These are phyloP conservation scores for Cepphus grylle DNA, from an alignment of 2,113 vertebrate species.

Conservation along the genomic window DNA sequence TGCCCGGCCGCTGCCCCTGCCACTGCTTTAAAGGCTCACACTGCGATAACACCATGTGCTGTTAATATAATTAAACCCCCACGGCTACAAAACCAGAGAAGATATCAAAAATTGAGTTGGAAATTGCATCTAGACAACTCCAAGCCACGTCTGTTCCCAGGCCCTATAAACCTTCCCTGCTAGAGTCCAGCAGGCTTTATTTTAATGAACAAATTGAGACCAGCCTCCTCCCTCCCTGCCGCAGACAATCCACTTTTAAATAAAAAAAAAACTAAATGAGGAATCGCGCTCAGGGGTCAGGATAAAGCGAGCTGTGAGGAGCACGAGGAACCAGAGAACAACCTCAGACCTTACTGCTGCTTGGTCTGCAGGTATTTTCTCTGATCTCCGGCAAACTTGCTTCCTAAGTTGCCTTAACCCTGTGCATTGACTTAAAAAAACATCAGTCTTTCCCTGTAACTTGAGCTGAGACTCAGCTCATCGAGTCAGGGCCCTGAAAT, in stretches of 20 bases:
- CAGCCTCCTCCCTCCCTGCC: background rate
- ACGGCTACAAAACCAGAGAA: background rate
- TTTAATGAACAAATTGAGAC: background rate
- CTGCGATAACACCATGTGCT: background rate
- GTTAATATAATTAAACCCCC: background rate
- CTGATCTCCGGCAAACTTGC: background rate
- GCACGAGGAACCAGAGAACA: background rate
- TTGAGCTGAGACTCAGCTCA: slow-evolving; percentile 75
- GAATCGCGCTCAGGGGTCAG: background rate
- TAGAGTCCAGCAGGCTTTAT: background rate
- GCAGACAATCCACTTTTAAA: background rate
- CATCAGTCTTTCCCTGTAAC: slow-evolving; percentile 62
- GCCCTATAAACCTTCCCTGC: background rate
- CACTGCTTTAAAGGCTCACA: fast-evolving
- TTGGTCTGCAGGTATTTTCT: background rate
- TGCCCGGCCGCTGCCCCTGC: background rate
- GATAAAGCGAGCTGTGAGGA: background rate
- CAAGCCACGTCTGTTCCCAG: background rate
- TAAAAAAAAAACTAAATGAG: background rate
- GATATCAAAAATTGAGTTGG: background rate
- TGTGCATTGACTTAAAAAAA: background rate
- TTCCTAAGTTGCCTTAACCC: background rate
- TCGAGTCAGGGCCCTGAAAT: slow-evolving; percentile 76
- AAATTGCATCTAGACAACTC: background rate
- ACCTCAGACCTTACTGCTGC: fast-evolving